Percentiles rank a stretch among this genome's conserved stretches.
Conservation (phyloP, 2,888 invertebrate species). For the Eledona agricola region DNA sequence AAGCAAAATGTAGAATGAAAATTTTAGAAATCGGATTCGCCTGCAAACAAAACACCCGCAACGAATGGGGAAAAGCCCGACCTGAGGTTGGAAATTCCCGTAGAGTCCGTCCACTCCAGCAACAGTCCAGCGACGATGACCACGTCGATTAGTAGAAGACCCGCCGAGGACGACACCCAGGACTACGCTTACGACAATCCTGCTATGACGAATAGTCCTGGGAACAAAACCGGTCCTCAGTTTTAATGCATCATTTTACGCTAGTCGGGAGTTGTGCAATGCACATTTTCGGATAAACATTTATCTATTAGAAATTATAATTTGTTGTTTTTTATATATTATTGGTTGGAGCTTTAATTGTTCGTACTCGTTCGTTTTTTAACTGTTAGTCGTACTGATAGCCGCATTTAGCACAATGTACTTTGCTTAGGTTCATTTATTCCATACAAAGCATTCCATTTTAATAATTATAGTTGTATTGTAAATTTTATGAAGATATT, state of each 20-base stretch:
- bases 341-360: conserved; percentile 30
- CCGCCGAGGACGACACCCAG: conserved; percentile 77
- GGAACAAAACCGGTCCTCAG: conserved; percentile 11
- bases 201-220: conserved; percentile 64
- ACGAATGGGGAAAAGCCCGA: conserved; percentile 41
- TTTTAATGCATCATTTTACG: conserved; percentile 20
- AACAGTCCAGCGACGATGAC: conserved; percentile 68
- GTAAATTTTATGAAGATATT: neutral
- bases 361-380: conserved; percentile 7
- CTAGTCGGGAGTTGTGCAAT: neutral
- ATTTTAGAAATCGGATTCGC: conserved; percentile 42
- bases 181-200: conserved; percentile 84
- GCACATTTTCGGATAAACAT: no score
- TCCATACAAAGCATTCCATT: neutral
- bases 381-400: conserved; percentile 30
- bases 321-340: conserved; percentile 9
- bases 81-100: conserved; percentile 49
- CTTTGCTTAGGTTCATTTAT: neutral
- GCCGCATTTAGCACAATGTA: conserved; percentile 34
- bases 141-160: conserved; percentile 76
- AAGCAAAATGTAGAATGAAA: neutral
- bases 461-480: neutral
- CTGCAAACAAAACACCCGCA: conserved; percentile 37
- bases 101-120: conserved; percentile 51
- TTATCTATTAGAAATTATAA: conserved; percentile 2